Conservation (phyloP, 2,113 vertebrate genomes). For the Grammomys surdaster region DNA sequence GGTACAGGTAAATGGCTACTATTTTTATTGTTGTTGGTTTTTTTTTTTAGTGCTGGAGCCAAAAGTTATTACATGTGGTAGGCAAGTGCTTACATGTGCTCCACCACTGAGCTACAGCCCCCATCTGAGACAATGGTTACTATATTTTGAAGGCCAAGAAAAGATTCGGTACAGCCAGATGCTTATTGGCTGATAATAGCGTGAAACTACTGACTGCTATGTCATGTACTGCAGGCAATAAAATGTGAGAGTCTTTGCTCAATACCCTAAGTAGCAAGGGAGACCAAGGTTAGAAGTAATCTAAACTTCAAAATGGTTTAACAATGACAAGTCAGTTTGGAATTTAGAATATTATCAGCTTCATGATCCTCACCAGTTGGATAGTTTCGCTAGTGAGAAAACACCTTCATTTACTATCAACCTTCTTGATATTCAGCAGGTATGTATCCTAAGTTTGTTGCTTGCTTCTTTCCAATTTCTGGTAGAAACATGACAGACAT, state of each 20-base stretch:
- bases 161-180: neutral
- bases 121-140: neutral
- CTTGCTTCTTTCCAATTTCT: constrained; percentile 45
- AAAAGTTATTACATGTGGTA: neutral
- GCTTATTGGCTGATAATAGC: neutral
- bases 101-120: neutral
- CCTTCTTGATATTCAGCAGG: constrained; percentile 15
- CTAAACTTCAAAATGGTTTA: constrained; percentile 43
- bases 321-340: neutral
- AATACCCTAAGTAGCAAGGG: neutral
- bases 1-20: neutral
- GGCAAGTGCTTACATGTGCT: neutral
- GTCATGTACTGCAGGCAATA: neutral
- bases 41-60: neutral
- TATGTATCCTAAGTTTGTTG: constrained; percentile 23
- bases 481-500: neutral
- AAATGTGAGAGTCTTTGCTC: neutral
- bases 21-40: neutral
- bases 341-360: neutral
- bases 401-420: neutral
- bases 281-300: neutral
- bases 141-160: neutral
- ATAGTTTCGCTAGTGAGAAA: neutral
- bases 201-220: neutral
- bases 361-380: neutral